These are phyloP conservation scores for Psilopsiagon aymara DNA, from an alignment of 2,113 vertebrate species.

Conservation along the genomic window DNA sequence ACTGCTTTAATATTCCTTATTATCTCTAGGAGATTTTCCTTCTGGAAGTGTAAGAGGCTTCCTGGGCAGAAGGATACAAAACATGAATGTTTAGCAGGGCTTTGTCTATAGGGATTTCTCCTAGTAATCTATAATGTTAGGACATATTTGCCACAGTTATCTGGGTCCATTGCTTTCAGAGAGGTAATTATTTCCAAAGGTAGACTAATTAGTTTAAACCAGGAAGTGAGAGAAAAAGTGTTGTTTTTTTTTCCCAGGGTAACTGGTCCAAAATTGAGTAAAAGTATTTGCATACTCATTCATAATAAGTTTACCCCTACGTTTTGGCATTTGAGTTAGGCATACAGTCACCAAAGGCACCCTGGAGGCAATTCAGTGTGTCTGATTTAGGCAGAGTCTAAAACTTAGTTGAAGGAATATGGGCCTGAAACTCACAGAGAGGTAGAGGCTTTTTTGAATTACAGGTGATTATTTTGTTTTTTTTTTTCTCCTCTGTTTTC, in stretches of 20 bases:
- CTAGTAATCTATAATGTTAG: neutral
- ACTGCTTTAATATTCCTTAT: neutral
- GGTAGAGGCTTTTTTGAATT: neutral
- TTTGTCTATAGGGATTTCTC: neutral
- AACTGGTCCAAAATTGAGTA: neutral
- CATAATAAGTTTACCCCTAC: neutral
- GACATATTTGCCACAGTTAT: neutral
- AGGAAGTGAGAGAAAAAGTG: neutral
- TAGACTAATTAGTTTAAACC: neutral
- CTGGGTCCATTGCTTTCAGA: neutral
- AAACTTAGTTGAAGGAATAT: neutral
- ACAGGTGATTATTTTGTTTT: accelerated
- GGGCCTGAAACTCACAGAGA: neutral
- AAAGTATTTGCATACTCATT: neutral
- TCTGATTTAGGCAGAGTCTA: neutral
- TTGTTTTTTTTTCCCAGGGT: neutral
- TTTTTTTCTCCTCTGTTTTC: neutral
- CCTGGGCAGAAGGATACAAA: neutral
- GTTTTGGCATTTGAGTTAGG: neutral
- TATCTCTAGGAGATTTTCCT: neutral
- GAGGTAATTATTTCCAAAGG: neutral
- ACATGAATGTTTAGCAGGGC: neutral
- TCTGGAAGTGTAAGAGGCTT: neutral
- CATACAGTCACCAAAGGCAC: neutral
- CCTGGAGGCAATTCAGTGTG: neutral